Conservation (phyloP, 2,888 invertebrate species). For the Loripinus fragilis region DNA sequence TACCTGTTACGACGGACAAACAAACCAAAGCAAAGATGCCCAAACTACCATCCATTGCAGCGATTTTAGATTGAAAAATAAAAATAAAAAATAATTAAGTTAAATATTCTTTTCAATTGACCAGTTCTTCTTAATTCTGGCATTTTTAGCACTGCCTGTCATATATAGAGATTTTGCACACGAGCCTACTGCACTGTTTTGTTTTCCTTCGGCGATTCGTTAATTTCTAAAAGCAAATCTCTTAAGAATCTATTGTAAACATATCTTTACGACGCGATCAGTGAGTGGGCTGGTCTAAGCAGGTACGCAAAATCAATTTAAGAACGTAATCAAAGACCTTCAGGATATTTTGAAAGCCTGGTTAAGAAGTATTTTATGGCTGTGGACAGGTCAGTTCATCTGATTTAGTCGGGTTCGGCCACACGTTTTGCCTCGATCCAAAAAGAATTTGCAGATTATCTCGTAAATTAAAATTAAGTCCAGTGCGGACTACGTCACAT, state of each 20-base stretch:
- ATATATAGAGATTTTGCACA: not conserved
- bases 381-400: conserved; percentile 1
- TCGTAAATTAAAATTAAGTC: too few species aligned
- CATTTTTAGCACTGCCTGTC: not conserved
- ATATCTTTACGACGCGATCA: not conserved
- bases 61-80: too few species aligned
- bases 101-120: not conserved
- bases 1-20: not conserved
- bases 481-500: too few species aligned
- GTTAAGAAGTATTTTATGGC: not conserved
- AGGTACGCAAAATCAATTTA: not conserved
- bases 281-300: not conserved
- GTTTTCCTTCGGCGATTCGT: not conserved
- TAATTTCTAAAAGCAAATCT: not conserved
- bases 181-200: not conserved
- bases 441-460: too few species aligned
- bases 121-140: not conserved
- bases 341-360: not conserved
- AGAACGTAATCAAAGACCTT: not conserved
- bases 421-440: too few species aligned
- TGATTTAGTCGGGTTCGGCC: too few species aligned
- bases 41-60: not conserved
- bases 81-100: too few species aligned
- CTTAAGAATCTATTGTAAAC: not conserved
- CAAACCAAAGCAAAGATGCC: not conserved